phyloP scores from a whole-genome alignment of 2,888 invertebrate genomes.

The Cynaeus angustus region DNA sequence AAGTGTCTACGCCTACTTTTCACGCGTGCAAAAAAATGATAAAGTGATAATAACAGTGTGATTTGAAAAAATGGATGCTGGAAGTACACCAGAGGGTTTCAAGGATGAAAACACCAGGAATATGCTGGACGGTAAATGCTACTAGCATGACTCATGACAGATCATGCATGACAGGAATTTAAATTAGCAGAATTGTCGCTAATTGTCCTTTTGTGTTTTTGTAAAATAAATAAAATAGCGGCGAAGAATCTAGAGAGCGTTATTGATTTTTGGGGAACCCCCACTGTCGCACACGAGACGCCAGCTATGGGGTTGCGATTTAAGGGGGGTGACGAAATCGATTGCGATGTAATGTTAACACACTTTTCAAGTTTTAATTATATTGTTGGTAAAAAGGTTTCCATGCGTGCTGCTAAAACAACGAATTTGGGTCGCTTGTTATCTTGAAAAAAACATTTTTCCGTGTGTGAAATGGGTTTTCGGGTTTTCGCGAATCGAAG shows the following conservation, averaged over 20 bases:
- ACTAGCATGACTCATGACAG: slow-evolving; percentile 31
- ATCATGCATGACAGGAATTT: slow-evolving; percentile 28
- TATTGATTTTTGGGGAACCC: slow-evolving; percentile 21
- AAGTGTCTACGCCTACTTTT: slow-evolving; percentile 6
- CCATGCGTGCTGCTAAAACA: slow-evolving; percentile 2
- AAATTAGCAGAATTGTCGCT: slow-evolving; percentile 24
- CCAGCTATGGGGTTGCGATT: slow-evolving; percentile 6
- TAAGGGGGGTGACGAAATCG: slow-evolving; percentile 4
- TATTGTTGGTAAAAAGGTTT: background rate
- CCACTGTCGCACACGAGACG: slow-evolving; percentile 1
- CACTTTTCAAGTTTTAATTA: background rate
- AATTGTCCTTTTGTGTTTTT: slow-evolving; percentile 18
- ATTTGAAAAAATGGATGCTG: slow-evolving; percentile 59
- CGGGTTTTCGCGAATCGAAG: slow-evolving; percentile 14
- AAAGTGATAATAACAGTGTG: slow-evolving; percentile 13
- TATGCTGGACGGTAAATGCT: slow-evolving; percentile 65
- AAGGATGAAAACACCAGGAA: slow-evolving; percentile 66
- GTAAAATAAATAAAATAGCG: background rate
- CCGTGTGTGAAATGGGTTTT: slow-evolving; percentile 16
- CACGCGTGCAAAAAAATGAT: slow-evolving; percentile 15
- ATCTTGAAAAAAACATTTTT: background rate
- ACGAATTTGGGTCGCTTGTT: slow-evolving; percentile 9
- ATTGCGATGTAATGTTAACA: background rate
- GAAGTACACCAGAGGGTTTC: slow-evolving; percentile 57
- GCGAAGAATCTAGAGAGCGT: background rate